Evolutionary conservation across 2,113 vertebrate species (phyloP), one percentile per base, ranked within the genome.

Genomic region (Chionodraco myersi): DNA sequence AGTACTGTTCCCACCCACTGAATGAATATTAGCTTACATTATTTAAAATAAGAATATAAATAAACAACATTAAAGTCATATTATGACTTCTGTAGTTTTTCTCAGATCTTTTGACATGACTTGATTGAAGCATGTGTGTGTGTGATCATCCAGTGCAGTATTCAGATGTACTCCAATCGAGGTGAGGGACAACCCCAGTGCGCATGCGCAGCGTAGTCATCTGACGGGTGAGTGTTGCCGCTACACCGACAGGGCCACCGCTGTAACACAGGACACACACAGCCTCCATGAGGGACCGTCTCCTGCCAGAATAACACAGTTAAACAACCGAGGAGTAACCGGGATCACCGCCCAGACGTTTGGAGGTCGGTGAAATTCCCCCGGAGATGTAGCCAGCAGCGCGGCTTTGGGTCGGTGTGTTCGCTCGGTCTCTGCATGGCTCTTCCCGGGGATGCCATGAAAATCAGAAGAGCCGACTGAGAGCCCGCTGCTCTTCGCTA

Each of bases 381-480:
- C 59, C 58, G 66, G 84, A 86, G 48, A 90, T 92, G 91, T 86
- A 86, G 88, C 80, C 77, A 18, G 80, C 63, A 21, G 72, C 44
- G 79, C 2, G 71, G 54, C 77, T 41, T 75, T 3, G 76, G 64
- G 9, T 79, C 12, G 62, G 53, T 56, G 83, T 49, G 58, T 21
- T 72, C 73, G 83, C 83, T 67, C 80, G 66, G 83, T 68, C 78
- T 84, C 84, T 88, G 85, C 81, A 82, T 83, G 92, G 89, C 86
- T 90, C 81, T 84, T 83, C 73, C 41, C 69, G 7, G 85, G 75
- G 88, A 92, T 94, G 91, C 86, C 92, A 78, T 91, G 91, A 88
- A 92, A 88, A 92, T 79, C 83, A 74, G 44, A 77, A 48, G 76
- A 79, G 85, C 77, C 83, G 85, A 84, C 86, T 90, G 88, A 84